These are phyloP conservation scores for Trachythela sp. DNA, from an alignment of 64 coral and sea anemone species.

Conservation along the genomic window DNA sequence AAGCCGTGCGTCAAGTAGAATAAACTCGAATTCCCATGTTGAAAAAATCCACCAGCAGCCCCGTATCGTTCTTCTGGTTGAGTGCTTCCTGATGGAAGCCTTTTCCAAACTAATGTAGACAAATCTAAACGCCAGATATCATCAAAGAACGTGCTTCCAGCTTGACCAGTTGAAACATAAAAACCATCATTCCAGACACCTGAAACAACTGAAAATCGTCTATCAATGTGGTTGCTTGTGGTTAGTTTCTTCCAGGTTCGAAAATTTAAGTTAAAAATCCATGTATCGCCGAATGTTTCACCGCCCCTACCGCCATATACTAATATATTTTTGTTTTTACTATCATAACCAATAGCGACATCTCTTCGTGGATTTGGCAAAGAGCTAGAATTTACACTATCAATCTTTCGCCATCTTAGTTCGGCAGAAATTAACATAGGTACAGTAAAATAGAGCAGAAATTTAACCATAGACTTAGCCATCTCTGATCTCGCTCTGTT, in stretches of 20 bases:
- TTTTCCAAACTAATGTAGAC: neutral
- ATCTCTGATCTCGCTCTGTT: neutral
- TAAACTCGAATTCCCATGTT: slow-evolving; percentile 4
- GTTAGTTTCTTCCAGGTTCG: neutral
- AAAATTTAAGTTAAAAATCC: neutral
- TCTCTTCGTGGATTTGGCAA: neutral
- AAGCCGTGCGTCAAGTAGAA: neutral
- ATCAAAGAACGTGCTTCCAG: neutral
- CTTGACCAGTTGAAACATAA: neutral
- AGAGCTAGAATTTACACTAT: neutral
- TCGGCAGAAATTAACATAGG: neutral
- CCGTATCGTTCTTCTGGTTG: neutral
- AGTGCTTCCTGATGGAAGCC: neutral
- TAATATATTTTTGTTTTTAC: neutral
- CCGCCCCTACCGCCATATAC: neutral
- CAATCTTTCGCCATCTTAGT: neutral
- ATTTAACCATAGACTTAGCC: neutral
- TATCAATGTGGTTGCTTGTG: neutral
- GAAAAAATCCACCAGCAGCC: neutral
- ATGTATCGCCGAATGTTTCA: neutral
- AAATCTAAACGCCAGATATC: slow-evolving; percentile 9
- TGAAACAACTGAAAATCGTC: neutral
- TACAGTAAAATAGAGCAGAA: neutral
- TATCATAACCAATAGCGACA: neutral
- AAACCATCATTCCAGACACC: slow-evolving; percentile 2